A percentile compares a stretch with the other conserved stretches of the same genome.
Evolutionary conservation across 2,888 invertebrate genomes (phyloP).

Genomic region (Andrena praecox): DNA sequence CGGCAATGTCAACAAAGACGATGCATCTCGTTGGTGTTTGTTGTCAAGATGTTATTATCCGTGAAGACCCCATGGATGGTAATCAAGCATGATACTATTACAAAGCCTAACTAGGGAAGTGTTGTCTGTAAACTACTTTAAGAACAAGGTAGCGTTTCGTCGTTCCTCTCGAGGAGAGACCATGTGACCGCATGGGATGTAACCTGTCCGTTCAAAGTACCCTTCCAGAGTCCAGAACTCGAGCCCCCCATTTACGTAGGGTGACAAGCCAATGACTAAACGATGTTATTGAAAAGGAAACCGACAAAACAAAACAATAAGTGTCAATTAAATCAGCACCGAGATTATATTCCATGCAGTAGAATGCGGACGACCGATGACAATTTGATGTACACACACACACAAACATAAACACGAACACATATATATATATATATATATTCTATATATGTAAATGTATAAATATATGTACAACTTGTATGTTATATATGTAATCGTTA

Average conservation of each 20-base stretch:
- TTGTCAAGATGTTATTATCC: constrained; percentile 1
- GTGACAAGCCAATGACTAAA: background rate
- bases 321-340: constrained; percentile 75
- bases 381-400: constrained; percentile 28
- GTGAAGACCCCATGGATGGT: background rate
- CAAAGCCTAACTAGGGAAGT: background rate
- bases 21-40: constrained; percentile 8
- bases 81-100: constrained; percentile 13
- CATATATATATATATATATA: constrained; percentile 6
- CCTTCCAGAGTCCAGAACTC: background rate
- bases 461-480: constrained; percentile 32
- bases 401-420: too few relatives aligned
- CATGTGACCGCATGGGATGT: background rate
- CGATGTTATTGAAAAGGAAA: background rate
- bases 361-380: constrained; percentile 25
- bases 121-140: constrained; percentile 18
- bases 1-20: background rate
- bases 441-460: constrained; percentile 43
- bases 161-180: constrained; percentile 16
- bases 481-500: constrained; percentile 32
- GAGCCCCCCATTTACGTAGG: background rate
- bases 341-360: constrained; percentile 18
- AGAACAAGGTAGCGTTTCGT: constrained; percentile 8
- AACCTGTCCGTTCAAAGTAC: background rate
- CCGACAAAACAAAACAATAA: constrained; percentile 34